Evolutionary conservation across 2,888 invertebrate species (phyloP), one percentile per base, ranked within the genome.

Genomic region (Balanococcus diminutus): DNA sequence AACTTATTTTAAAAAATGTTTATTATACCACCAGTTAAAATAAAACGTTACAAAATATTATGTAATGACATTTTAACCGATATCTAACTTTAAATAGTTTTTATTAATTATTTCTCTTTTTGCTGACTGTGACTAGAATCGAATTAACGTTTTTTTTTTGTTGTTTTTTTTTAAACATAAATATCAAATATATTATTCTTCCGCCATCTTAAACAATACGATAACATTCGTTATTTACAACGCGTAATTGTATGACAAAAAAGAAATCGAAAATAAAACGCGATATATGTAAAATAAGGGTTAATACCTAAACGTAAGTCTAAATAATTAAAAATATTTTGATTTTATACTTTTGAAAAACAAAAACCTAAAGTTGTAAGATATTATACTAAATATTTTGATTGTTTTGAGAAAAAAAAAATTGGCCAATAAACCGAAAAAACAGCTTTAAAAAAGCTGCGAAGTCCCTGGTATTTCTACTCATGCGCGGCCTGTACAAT

Each of bases 41-140:
- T 85, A 79, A 75, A 85, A 85, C 75, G 39, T 85, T 75, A 85
- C 72, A 85, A 85, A 85, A 85, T 85, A 85, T 51, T 28, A 46
- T 85, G 79, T 85, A 85, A 85, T 75, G 75, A 85, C 67, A 79
- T 79, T 75, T 75, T 85, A 85, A 79, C 42, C 72, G 75, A 85
- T 85, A 79, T 28, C 79, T 85, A 79, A 79, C 19, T 85, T 84
- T 75, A 31, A 72, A 72, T 84, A 79, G 19, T 72, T 72, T 67
- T 85, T 28, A 28, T 25, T 85, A 75, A 67, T 39, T 84, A 22
- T 42, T 75, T 31, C 39, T 25, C 16, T 42, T 39, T 84, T 46
- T 79, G 85, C 79, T 85, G 85, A 31, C 75, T 85, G 85, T 85
- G 85, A 85, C 85, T 85, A 85, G 85, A 85, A 85, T 85, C 85